phyloP scores from a whole-genome alignment of 2,888 invertebrate species.

The Deilephila porcellus region DNA sequence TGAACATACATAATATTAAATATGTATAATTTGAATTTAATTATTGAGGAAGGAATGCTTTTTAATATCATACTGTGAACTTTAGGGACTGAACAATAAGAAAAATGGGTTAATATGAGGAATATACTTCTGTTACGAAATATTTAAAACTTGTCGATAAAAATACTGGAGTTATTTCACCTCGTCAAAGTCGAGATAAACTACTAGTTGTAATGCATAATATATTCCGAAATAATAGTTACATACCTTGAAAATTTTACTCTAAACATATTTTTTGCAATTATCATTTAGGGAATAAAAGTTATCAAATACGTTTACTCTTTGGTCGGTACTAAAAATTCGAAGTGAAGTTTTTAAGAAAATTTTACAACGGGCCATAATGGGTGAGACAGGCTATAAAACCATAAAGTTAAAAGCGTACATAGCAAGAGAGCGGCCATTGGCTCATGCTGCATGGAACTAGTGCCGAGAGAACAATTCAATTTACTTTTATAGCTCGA shows the following conservation, averaged over 20 bases:
- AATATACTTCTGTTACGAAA: no score
- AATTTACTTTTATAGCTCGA: conserved; percentile 81
- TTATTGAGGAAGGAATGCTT: no score
- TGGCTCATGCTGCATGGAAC: conserved; percentile 63
- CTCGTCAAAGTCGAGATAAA: no score
- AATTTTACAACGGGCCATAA: conserved; percentile 49
- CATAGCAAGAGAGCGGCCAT: conserved; percentile 56
- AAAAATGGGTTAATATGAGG: no score
- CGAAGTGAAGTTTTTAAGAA: conserved; percentile 28
- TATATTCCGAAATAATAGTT: neutral
- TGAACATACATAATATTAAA: no score
- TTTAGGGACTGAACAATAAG: no score
- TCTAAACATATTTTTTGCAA: neutral
- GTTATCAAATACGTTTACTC: neutral
- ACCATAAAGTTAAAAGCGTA: conserved; percentile 67
- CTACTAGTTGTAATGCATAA: no score
- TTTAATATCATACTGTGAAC: no score
- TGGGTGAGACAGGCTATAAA: conserved; percentile 53
- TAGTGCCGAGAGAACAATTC: conserved; percentile 77
- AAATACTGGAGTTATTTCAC: no score
- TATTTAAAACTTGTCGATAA: no score
- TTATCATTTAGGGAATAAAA: neutral
- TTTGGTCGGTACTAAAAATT: conserved; percentile 9
- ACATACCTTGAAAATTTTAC: neutral
- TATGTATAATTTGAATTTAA: no score